Base-by-base conservation (phyloP, 2,113 vertebrate species). In the Symphodus melops region DNA sequence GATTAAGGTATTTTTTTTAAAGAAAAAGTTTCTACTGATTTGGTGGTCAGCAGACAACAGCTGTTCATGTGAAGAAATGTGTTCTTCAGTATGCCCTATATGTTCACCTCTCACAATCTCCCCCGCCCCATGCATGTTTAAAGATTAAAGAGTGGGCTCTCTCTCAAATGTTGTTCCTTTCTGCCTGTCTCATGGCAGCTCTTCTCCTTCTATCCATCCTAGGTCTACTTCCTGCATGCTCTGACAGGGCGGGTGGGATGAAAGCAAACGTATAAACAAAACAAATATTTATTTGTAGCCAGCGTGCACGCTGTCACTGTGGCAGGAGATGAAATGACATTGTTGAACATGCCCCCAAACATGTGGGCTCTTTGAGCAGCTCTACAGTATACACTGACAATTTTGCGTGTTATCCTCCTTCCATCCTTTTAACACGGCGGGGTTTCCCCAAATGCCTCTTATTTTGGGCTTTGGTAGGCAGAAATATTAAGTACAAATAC, bases 211-310 rank as follows among this genome's bases (percentile, higher is more conserved):
- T 65, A 79, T 79, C 76, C 81, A 14, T 53, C 61, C 68, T 79
- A 79, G 84, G 84, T 87, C 69, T 72, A 28, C 79, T 82, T 68
- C 68, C 65, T 84, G 81, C 61, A 55, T 81, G 76, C 83, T 77
- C 75, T 64, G 73, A 88, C 82, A 75, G 63, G 68, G 49, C 48
- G 71, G 89, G 84, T 83, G 79, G 85, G 92, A 93, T 92, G 86
- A 93, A 94, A 93, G 83, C 64, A 82, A 83, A 56, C 57, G 23
- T 46, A 80, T 68, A 77, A 91, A 88, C 84, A 90, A 83, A 90
- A 88, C 42, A 83, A 67, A 68, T 81, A 58, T 75, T 89, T 92
- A 87, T 62, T 17, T 64, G 84, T 82, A 87, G 74, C 79, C 79
- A 77, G 85, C 82, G 80, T 77, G 78, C 83, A 84, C 61, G 78